Conservation (phyloP, 2,113 vertebrate species). For the Epinephelus lanceolatus region DNA sequence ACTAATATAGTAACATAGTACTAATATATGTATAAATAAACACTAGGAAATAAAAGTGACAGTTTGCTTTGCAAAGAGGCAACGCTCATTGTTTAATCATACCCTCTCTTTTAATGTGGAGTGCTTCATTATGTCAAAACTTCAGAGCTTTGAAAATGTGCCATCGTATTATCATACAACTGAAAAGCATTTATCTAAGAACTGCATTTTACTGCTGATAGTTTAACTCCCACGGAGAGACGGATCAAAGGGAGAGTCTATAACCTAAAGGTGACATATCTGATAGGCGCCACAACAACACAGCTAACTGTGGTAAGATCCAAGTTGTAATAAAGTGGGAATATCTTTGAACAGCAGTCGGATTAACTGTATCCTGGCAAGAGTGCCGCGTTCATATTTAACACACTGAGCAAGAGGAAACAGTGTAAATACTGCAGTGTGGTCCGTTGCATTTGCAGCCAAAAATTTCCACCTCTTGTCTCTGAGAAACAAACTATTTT, state of each 20-base stretch:
- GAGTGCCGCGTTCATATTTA: neutral
- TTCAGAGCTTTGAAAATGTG: neutral
- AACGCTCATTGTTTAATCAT: neutral
- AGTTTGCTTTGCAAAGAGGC: neutral
- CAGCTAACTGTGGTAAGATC: neutral
- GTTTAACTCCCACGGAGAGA: neutral
- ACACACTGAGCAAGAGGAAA: constrained; percentile 1
- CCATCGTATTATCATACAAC: neutral
- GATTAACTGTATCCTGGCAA: constrained; percentile 4
- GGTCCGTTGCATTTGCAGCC: neutral
- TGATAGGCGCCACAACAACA: neutral
- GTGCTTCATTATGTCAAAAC: neutral
- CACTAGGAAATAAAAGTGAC: neutral
- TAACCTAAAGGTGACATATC: neutral
- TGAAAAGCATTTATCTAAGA: neutral
- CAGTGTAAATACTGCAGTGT: constrained; percentile 13
- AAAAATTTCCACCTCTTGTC: constrained; percentile 13
- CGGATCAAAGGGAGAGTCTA: neutral
- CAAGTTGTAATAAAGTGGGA: neutral
- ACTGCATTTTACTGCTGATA: neutral
- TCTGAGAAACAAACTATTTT: neutral
- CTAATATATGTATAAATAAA: neutral
- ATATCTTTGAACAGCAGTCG: neutral
- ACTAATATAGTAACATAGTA: too few species aligned
- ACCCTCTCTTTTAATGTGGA: neutral